Evolutionary conservation across 2,888 invertebrate species (phyloP).

Genomic region (Siphlonurus alternatus): DNA sequence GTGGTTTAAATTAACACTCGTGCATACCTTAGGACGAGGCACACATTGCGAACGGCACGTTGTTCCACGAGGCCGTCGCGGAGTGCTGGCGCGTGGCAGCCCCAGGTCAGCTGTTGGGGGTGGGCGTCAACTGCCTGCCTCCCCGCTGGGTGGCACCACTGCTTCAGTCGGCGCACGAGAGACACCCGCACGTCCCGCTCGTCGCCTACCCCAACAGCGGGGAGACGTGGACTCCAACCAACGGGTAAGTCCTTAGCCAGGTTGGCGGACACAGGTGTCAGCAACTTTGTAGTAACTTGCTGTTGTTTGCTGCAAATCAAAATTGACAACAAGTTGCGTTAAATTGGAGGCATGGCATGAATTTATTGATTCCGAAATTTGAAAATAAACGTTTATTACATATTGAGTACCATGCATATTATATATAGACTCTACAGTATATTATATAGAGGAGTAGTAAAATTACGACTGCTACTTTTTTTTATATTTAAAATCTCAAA

Average conservation of each 20-base stretch:
- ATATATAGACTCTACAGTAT: too few species aligned
- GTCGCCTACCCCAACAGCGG: slow-evolving; percentile 91
- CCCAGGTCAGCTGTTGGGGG: slow-evolving; percentile 62
- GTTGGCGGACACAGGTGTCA: too few species aligned
- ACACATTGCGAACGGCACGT: slow-evolving; percentile 61
- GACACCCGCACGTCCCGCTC: slow-evolving; percentile 42
- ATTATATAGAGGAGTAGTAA: too few species aligned
- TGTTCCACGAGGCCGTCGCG: slow-evolving; percentile 52
- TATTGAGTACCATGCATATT: too few species aligned
- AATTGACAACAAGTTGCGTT: too few species aligned
- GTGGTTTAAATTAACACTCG: neutral
- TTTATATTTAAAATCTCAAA: too few species aligned
- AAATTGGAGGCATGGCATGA: too few species aligned
- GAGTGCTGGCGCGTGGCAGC: slow-evolving; percentile 38
- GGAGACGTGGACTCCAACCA: slow-evolving; percentile 50
- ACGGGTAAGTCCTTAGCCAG: slow-evolving; percentile 41
- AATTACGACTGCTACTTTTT: too few species aligned
- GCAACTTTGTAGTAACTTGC: too few species aligned
- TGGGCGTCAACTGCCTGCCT: slow-evolving; percentile 78
- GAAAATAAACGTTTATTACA: too few species aligned
- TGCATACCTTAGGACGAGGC: slow-evolving; percentile 37
- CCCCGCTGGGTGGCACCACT: slow-evolving; percentile 45
- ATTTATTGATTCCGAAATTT: too few species aligned
- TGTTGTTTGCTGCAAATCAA: too few species aligned
- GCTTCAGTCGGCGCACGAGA: slow-evolving; percentile 33